Evolutionary conservation across 2,797 vertebrate species (phyloP), one percentile per base, ranked within the genome.

Genomic region (Eutrigla gurnardus): DNA sequence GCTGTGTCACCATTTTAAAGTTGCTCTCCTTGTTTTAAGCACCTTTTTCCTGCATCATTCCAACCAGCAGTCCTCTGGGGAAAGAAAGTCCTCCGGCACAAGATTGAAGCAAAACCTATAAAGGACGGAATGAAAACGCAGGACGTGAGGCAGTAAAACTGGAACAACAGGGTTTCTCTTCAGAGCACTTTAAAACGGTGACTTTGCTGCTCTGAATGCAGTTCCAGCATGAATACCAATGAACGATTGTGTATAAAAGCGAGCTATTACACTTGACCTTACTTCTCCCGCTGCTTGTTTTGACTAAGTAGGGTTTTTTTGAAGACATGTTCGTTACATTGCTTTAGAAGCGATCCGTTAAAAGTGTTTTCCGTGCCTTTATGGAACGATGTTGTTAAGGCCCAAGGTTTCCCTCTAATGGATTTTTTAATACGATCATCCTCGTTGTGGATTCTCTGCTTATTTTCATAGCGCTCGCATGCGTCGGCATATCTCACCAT

Each of bases 341-440:
- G 43, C 25, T 62, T 40, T 17, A 32, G 55, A 64, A 64, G 35
- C 64, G 14, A 73, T 84, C 54, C 67, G 66, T 84, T 43, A 77
- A 13, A 57, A 14, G 37, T 47, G 54, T 36, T 86, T 74, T 77
- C 68, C 60, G 32, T 53, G 59, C 33, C 47, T 60, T 14, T 4
- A 8, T 17, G 6, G 11, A 70, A 40, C 15, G 17, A 35, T 4
- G 2, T 47, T 50, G 52, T 80, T 74, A 75, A 14, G 32, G 55
- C 53, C n/a, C 32, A 65, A 73, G 3, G 5, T 10, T 3, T 53
- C 53, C 36, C 61, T 75, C 70, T 42, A 59, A 70, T 61, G 25
- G 66, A 55, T 66, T 40, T 58, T 36, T 25, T 32, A 18, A 37
- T 47, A n/a, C 11, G 7, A 55, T 25, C 50, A 32, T 2, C 1